Evolutionary conservation across 2,888 invertebrate genomes (phyloP).

Genomic region (Exephanes ischioxanthus): DNA sequence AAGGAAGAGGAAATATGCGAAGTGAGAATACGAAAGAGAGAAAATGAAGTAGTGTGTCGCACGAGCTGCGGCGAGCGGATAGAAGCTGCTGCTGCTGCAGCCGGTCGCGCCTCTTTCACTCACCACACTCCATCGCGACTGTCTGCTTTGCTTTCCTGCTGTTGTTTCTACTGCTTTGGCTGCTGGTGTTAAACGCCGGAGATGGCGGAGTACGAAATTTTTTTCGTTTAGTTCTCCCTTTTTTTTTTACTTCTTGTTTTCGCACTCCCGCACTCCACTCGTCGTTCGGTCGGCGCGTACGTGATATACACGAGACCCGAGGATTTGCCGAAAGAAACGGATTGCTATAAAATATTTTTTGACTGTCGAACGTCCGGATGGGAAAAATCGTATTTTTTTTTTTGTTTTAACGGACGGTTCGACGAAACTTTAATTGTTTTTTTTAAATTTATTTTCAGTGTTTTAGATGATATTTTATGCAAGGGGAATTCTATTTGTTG

Average conservation of each 20-base stretch:
- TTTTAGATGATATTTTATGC: too few species aligned
- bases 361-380: neutral
- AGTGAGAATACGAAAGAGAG: constrained; percentile 48
- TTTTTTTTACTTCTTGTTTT: constrained; percentile 3
- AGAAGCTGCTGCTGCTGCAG: constrained; percentile 17
- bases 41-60: constrained; percentile 53
- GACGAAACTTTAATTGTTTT: neutral
- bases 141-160: constrained; percentile 55
- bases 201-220: constrained; percentile 13
- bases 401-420: neutral
- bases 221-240: neutral
- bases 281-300: neutral
- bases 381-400: neutral
- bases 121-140: constrained; percentile 53
- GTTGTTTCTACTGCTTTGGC: constrained; percentile 51
- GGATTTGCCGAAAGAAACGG: neutral
- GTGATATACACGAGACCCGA: neutral
- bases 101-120: constrained; percentile 40
- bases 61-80: constrained; percentile 32
- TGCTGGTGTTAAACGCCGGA: constrained; percentile 30
- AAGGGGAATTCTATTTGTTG: neutral
- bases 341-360: neutral
- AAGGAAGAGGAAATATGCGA: constrained; percentile 17
- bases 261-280: constrained; percentile 17
- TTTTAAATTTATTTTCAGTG: too few species aligned